Evolutionary conservation across 1,140 invertebrate species (phyloP).

Genomic region (Sarcophaga peregrina): DNA sequence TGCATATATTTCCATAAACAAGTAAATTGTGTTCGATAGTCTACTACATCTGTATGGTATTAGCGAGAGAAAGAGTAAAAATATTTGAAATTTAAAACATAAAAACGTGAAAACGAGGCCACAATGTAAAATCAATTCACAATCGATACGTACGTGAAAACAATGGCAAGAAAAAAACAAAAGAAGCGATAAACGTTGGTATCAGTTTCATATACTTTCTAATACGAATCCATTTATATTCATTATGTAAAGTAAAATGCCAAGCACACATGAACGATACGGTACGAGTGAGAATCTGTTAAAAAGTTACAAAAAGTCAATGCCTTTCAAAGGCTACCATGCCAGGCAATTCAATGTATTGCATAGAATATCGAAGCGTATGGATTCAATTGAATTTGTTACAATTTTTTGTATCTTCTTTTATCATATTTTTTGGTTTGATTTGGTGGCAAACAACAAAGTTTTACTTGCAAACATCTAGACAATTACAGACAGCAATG

Average conservation of each 20-base stretch:
- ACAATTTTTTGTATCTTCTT: background rate
- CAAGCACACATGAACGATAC: background rate
- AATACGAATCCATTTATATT: too few species aligned
- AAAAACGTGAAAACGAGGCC: slow-evolving; percentile 5
- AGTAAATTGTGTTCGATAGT: too few species aligned
- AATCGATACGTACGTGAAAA: background rate
- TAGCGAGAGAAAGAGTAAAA: background rate
- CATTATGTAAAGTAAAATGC: too few species aligned
- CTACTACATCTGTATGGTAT: too few species aligned
- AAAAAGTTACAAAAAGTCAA: slow-evolving; percentile 23
- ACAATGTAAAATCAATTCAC: slow-evolving; percentile 1
- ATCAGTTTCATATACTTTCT: background rate
- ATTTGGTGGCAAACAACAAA: background rate
- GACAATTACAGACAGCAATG: too few species aligned
- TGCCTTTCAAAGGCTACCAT: slow-evolving; percentile 1
- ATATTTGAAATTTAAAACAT: background rate
- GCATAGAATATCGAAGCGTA: background rate
- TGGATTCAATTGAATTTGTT: slow-evolving; percentile 8
- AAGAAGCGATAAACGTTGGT: background rate
- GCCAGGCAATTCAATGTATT: too few species aligned
- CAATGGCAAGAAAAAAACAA: background rate
- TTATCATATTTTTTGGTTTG: background rate
- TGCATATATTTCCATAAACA: too few species aligned
- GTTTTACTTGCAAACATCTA: background rate
- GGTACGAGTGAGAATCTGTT: background rate